Evolutionary conservation across 1,140 invertebrate genomes (phyloP), one percentile per base, ranked within the genome.

Genomic region (Coptotermes formosanus): DNA sequence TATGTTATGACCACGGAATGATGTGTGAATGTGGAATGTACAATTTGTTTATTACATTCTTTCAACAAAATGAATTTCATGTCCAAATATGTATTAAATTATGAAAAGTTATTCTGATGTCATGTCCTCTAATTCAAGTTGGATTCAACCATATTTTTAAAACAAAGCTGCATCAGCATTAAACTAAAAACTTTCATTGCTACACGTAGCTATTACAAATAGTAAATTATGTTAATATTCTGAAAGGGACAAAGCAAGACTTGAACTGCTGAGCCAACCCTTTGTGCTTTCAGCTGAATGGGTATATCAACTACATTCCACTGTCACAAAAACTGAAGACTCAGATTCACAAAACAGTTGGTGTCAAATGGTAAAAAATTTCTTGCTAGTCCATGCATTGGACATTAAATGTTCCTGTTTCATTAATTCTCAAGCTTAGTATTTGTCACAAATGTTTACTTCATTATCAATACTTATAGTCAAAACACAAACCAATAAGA

Each of bases 131-230:
- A 75, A 75, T 75, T 75, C 64, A 75, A 75, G 64, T 75, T 75
- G 64, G 64, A 75, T 75, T 75, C 64, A 75, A 75, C n/a, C 64
- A 75, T 75, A 75, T 75, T 75, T 75, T 75, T 75, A 75, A 75
- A 75, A 75, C 25, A 75, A 75, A 75, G 64, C 64, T 75, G 64
- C 16, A 75, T 75, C 64, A 75, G 64, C 64, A 30, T 75, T 75
- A 75, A 75, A 11, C 4, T 75, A 75, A 75, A 64, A 75, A 75
- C 14, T 75, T 75, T 75, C 64, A 75, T 75, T 75, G 14, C 30
- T n/a, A n/a, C 25, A 75, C 4, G n/a, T 75, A 75, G 64, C n/a
- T 75, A 55, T 55, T 55, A 75, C 30, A 75, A 75, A 30, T 75
- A 75, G 30, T 75, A 25, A n/a, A 75, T 30, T 75, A 14, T 30